Base-by-base conservation (phyloP, 2,797 vertebrate species). In the Diglossa cyanea region DNA sequence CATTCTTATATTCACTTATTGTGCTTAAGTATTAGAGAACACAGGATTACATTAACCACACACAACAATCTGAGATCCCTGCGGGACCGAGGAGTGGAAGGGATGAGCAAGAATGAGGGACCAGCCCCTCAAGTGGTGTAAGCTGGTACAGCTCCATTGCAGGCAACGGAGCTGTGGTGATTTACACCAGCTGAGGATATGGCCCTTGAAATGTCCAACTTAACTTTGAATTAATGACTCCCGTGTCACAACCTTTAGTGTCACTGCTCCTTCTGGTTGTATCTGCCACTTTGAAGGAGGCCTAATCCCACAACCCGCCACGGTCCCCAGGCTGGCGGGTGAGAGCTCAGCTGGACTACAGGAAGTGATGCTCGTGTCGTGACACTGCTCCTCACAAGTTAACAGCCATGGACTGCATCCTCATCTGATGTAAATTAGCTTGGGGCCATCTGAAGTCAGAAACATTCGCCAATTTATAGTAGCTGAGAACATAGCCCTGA, bases 11-110 rank as follows among this genome's bases (percentile, higher is more conserved):
- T 93, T 96, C 91, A 96, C 91, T 95, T 96, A 96, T 94, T 96
- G 95, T 97, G 95, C 95, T 96, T 96, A 95, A 95, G 90, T 94
- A 96, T 95, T 97, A 96, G 95, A 96, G 93, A 96, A 96, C 88
- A 96, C 93, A 95, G 85, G 91, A 94, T 95, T 96, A 97, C 95
- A 95, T 51, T 44, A 79, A 96, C 91, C 77, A 0, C 91, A 96
- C 93, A 93, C 57, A 0, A 96, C 90, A 94, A 90, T 53, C 91
- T 50, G 94, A 86, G 95, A 96, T 96, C 96, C 96, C 95, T 94
- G 91, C 2, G 86, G 93, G 94, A 94, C 82, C 35, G 0, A 93
- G 76, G 61, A 78, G 92, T 31, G 72, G 87, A 86, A 86, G 78
- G 75, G 94, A 94, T 94, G 96, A 93, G 94, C 89, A 91, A 96